These are phyloP conservation scores for Scortum barcoo DNA, from an alignment of 2,113 vertebrate genomes.

Conservation along the genomic window DNA sequence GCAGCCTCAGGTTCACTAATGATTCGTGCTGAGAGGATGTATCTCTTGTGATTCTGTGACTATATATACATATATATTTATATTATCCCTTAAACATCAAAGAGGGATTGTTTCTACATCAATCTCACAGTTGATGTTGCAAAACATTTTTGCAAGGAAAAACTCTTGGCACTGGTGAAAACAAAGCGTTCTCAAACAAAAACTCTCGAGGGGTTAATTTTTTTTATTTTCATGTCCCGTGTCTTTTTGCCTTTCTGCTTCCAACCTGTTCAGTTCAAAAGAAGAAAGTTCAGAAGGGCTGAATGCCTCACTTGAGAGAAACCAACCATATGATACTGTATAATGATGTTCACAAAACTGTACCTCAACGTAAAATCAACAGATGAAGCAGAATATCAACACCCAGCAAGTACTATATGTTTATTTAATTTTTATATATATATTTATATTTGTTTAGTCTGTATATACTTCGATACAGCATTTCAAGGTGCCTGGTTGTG, in stretches of 20 bases:
- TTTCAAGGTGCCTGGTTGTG: background rate
- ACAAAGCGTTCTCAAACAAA: background rate
- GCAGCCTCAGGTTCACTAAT: constrained; percentile 32
- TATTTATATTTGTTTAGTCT: no score
- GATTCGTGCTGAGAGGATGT: constrained; percentile 36
- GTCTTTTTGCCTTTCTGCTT: background rate
- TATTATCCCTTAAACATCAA: background rate
- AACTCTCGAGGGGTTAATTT: background rate
- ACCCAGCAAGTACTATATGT: background rate
- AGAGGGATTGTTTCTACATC: background rate
- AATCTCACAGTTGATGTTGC: background rate
- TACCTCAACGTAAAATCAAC: background rate
- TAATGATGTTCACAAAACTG: background rate
- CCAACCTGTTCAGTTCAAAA: background rate
- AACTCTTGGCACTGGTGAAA: no score
- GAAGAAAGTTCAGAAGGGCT: background rate
- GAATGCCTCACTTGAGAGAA: background rate
- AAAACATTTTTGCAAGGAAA: no score
- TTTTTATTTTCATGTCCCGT: background rate
- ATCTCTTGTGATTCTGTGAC: constrained; percentile 17
- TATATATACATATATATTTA: no score
- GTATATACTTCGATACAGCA: no score
- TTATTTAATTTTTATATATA: no score
- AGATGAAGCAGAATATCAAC: background rate
- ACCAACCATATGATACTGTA: background rate